Evolutionary conservation across 2,888 invertebrate genomes (phyloP), one percentile per base, ranked within the genome.

Genomic region (Volucella zonaria): DNA sequence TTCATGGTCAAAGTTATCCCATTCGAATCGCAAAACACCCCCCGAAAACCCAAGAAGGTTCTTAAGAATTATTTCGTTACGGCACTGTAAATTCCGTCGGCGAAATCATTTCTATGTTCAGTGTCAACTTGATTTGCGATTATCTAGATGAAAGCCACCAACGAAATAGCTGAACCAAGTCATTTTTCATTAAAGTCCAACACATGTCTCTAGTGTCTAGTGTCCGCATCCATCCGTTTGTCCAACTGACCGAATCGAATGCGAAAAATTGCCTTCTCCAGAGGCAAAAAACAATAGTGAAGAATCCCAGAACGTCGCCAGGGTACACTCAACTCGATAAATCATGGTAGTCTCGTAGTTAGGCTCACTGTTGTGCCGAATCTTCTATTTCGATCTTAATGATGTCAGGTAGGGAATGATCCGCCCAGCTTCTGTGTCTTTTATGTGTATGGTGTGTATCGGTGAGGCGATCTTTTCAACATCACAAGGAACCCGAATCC

Each of bases 371-470:
- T 76, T 81, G 43, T 80, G 80, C 81, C 85, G 81, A 85, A 85
- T 85, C 85, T 85, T 73, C 85, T 85, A 85, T 85, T 85, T 85
- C 85, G 81, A 85, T 85, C 85, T 85, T 85, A 85, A 85, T 85
- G 85, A 85, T 85, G 85, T 76, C 85, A 85, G 85, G 85, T 85
- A 85, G 76, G 83, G 62, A 81, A 68, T 77, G 85, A 85, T 85
- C 85, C 85, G 81, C 81, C 85, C 85, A 85, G 85, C 85, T 85
- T 81, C 85, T 85, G 85, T 81, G 70, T 79, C 71, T 80, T 75
- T 40, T 56, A 6, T 71, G 51, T 58, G 78, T 68, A 31, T 31
- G 31, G 31, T 31, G 31, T 31, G 58, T 73, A 77, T 81, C 81
- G 61, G 70, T 61, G 75, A 70, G 66, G 71, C 56, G 81, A 85